phyloP scores from a whole-genome alignment of 2,888 invertebrate species.

The Agapetus fuscipes region DNA sequence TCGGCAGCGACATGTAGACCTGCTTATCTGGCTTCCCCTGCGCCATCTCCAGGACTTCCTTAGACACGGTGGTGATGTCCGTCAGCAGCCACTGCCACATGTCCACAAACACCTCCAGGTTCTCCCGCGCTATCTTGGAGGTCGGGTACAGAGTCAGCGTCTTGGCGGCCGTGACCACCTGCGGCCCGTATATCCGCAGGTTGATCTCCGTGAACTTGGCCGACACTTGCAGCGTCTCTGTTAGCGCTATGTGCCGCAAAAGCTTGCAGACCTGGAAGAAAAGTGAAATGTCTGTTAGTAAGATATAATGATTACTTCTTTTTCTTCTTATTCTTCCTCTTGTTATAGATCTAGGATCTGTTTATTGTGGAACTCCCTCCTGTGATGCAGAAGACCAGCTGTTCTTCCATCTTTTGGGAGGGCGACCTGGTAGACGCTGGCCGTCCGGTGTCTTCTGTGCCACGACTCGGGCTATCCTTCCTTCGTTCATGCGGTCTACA shows the following conservation, averaged over 20 bases:
- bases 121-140: slow-evolving; percentile 94
- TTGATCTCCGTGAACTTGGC: slow-evolving; percentile 95
- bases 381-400: too few relatives aligned
- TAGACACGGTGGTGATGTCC: slow-evolving; percentile 83
- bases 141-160: slow-evolving; percentile 85
- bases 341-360: too few relatives aligned
- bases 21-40: slow-evolving; percentile 59
- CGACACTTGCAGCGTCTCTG: slow-evolving; percentile 90
- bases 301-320: background rate
- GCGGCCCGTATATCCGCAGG: slow-evolving; percentile 89
- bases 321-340: too few relatives aligned
- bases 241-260: slow-evolving; percentile 87
- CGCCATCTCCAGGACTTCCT: slow-evolving; percentile 77
- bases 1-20: slow-evolving; percentile 87
- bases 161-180: slow-evolving; percentile 88
- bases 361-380: too few relatives aligned
- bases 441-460: too few relatives aligned
- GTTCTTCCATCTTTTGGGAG: too few relatives aligned
- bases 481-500: too few relatives aligned
- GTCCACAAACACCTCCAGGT: slow-evolving; percentile 89
- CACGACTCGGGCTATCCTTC: too few relatives aligned
- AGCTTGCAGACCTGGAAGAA: slow-evolving; percentile 80
- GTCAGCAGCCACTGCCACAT: slow-evolving; percentile 93
- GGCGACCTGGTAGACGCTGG: too few relatives aligned
- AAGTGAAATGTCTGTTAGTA: too few relatives aligned